Conservation (phyloP, 2,113 vertebrate species). For the Solea solea region DNA sequence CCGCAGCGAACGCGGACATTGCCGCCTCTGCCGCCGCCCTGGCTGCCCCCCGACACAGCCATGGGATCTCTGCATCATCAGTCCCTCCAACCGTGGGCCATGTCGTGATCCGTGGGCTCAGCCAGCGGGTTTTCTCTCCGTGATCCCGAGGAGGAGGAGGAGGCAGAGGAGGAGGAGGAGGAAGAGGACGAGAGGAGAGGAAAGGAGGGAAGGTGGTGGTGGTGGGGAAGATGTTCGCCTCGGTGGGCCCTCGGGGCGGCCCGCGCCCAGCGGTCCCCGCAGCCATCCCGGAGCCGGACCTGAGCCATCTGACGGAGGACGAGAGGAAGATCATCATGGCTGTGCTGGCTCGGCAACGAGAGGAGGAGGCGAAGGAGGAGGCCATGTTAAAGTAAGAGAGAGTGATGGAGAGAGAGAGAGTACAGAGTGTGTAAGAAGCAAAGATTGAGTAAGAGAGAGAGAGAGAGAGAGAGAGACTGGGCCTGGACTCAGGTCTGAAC, state of each 20-base stretch:
- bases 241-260: conserved; percentile 93
- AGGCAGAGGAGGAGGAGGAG: conserved; percentile 26
- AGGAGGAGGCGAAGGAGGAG: conserved; percentile 98
- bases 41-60: conserved; percentile 81
- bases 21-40: conserved; percentile 57
- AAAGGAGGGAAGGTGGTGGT: conserved; percentile 1
- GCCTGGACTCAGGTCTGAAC: conserved; percentile 50
- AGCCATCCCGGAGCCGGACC: conserved; percentile 95
- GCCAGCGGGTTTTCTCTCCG: conserved; percentile 80
- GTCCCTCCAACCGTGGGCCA: conserved; percentile 83
- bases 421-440: background rate
- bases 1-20: conserved; percentile 46
- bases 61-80: conserved; percentile 87
- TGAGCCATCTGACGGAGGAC: conserved; percentile 99
- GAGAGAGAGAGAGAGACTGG: conserved; percentile 22
- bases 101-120: conserved; percentile 86
- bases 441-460: conserved; percentile 15
- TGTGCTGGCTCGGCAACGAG: conserved; percentile 96
- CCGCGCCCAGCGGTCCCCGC: conserved; percentile 92
- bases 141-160: conserved; percentile 75
- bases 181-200: conserved; percentile 7
- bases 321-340: conserved; percentile 99
- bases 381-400: conserved; percentile 97
- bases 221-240: conserved; percentile 88
- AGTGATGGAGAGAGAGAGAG: conserved; percentile 22